Evolutionary conservation across 2,888 invertebrate species (phyloP), one percentile per base, ranked within the genome.

Genomic region (Erebia ligea): DNA sequence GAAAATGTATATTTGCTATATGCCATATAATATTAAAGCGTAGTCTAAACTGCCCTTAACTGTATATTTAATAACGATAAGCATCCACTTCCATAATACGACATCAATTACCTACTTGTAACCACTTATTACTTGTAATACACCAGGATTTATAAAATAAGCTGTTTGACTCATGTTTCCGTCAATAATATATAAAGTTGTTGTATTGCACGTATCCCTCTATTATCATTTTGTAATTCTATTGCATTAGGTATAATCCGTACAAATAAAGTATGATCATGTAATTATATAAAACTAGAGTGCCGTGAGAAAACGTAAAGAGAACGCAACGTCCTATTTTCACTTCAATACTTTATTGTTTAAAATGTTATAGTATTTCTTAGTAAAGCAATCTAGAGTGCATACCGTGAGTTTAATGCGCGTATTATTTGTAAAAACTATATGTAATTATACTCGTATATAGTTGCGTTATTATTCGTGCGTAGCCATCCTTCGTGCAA

Each of bases 261-360:
- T 78, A 79, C 74, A 76, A 81, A 81, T 78, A 80, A 79, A 82
- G 80, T 80, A 78, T 76, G 21, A 76, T 79, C 57, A 77, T 79
- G 42, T 63, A 72, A 19, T 52, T 45, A 58, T 52, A 68, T 34
- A 34, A 34, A 34, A 34, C 6, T 34, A 67, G 75, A 71, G 70
- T 70, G 70, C 42, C 81, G 83, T 84, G 83, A 80, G 84, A 83
- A 82, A 75, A 72, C 72, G 75, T 71, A 68, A 75, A 75, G 75
- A 74, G 75, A 78, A 77, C 73, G 56, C 69, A 72, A 67, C 63
- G 72, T 61, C 68, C 67, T 73, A 74, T 74, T 73, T 76, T 74
- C 66, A 70, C 68, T 67, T 69, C 70, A 72, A 76, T 75, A 74
- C 73, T 72, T 77, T 76, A 73, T 76, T 77, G 75, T 76, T 77